These are phyloP conservation scores for Noctua fimbriata DNA, from an alignment of 2,888 invertebrate species.

Conservation along the genomic window DNA sequence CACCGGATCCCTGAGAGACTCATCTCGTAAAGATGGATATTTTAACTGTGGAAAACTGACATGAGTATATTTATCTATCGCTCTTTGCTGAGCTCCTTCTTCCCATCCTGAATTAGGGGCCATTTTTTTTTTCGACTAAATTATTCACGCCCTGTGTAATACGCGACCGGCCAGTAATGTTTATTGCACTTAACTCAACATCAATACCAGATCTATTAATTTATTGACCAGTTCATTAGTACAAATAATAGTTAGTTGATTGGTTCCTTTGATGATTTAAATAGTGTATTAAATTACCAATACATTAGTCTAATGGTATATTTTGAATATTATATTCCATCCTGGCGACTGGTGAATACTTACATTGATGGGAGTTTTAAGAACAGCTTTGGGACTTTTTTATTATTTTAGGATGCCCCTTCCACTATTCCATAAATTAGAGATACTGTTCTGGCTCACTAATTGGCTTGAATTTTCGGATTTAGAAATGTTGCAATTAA, in stretches of 20 bases:
- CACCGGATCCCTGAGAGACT: slow-evolving; percentile 74
- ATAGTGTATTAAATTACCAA: slow-evolving; percentile 34
- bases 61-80: slow-evolving; percentile 78
- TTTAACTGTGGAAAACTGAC: slow-evolving; percentile 87
- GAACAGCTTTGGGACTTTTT: background rate
- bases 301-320: slow-evolving; percentile 28
- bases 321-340: slow-evolving; percentile 1
- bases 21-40: slow-evolving; percentile 87
- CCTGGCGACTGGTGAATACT: background rate
- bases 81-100: slow-evolving; percentile 74
- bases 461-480: background rate
- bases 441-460: background rate
- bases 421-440: background rate
- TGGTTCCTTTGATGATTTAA: slow-evolving; percentile 42
- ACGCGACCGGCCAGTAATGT: slow-evolving; percentile 27
- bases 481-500: background rate
- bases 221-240: slow-evolving; percentile 27
- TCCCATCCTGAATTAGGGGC: slow-evolving; percentile 70
- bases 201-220: slow-evolving; percentile 20
- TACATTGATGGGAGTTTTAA: background rate
- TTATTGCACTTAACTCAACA: slow-evolving; percentile 15
- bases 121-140: slow-evolving; percentile 62
- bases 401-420: background rate
- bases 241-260: slow-evolving; percentile 36
- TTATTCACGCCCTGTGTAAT: background rate